Conservation (phyloP, 2,888 invertebrate species). For the Tipula vernalis region DNA sequence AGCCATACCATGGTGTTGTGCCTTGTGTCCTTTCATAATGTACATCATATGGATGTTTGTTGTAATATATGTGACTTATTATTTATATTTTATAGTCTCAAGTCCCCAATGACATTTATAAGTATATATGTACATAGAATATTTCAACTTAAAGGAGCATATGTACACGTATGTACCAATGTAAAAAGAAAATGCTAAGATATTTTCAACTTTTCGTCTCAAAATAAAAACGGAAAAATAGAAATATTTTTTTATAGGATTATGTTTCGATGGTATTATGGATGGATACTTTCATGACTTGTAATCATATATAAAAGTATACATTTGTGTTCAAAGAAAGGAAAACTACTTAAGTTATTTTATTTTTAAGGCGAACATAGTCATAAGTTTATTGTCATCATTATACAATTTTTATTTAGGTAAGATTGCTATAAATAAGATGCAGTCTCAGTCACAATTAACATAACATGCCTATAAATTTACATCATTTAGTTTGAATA, state of each 20-base stretch:
- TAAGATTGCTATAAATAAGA: no score
- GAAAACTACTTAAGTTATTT: neutral
- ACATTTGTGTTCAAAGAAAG: neutral
- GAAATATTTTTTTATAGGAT: neutral
- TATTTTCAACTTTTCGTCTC: neutral
- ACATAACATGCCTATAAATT: neutral
- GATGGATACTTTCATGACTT: neutral
- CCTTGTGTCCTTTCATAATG: neutral
- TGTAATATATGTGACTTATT: conserved; percentile 4
- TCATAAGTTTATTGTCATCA: neutral
- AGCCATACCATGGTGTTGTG: neutral
- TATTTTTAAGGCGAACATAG: neutral
- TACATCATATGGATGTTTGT: neutral
- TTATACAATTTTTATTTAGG: neutral
- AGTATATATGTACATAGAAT: neutral
- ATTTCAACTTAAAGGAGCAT: neutral
- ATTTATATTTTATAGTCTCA: neutral
- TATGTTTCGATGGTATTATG: neutral
- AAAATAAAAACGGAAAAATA: neutral
- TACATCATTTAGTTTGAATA: neutral
- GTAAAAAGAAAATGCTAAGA: neutral
- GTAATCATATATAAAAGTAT: neutral
- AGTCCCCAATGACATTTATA: neutral
- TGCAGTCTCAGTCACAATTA: neutral
- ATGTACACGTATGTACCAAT: neutral